Base-by-base conservation (phyloP, 2,888 invertebrate species). In the Melieria picta region DNA sequence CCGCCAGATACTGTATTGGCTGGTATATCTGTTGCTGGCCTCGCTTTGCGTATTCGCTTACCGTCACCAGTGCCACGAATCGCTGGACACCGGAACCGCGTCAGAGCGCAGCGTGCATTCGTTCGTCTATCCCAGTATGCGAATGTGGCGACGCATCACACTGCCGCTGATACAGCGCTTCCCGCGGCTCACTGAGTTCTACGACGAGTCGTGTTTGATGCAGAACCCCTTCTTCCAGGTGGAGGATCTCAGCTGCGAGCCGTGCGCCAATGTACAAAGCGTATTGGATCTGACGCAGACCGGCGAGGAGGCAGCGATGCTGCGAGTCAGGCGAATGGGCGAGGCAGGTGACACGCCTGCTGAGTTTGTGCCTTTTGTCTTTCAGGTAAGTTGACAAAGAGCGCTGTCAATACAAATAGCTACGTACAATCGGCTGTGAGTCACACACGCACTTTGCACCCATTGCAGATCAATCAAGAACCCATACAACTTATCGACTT, bases 141-240 rank as follows among this genome's bases (percentile, higher is more conserved):
- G 92, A 79, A 83, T 92, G 46, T 88, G 95, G 81, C 89, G 95
- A 71, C 90, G 91, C 79, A 80, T 93, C 76, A 91, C 93, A 64
- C 90, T 95, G 79, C 95, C 95, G n/a, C 83, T 95, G 48, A 90
- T 95, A 76, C 89, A 90, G 74, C 86, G 89, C 68, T 94, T 93
- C 87, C 94, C 94, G 80, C 92, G 94, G 52, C 83, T 90, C 85
- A 78, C 87, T 91, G 94, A 92, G 84, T 89, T 92, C 58, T 95
- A 96, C 80, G 94, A 95, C 88, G 95, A 95, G 86, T 92, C 93
- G 80, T 96, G 95, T 83, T 87, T 96, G 52, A 87, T 95, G 78
- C 91, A 92, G 82, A 96, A 96, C 87, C 95, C 95, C 11, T 94
- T 92, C 83, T 96, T 94, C 83, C 90, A 91, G 82, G 91, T 94